Conservation (phyloP, 2,113 vertebrate species). For the Nesospiza acunhae region DNA sequence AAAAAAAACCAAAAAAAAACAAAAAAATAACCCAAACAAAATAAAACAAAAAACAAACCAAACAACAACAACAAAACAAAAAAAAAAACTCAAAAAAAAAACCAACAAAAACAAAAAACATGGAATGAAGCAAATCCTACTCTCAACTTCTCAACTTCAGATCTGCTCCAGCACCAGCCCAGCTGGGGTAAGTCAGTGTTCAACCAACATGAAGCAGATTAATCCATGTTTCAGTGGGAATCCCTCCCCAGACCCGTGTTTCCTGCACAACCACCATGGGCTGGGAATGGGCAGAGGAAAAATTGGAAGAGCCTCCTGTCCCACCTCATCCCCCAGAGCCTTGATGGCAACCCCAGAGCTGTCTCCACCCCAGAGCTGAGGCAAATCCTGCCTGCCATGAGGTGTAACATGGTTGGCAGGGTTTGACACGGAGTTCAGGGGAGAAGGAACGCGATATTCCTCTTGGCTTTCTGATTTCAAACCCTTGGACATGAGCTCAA, state of each 20-base stretch:
- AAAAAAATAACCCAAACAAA: too few relatives aligned
- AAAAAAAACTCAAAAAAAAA: too few relatives aligned
- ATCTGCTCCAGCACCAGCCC: neutral
- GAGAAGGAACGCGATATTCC: accelerated
- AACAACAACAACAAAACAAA: too few relatives aligned
- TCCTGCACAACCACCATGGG: neutral
- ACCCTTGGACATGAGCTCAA: neutral
- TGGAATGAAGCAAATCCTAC: neutral
- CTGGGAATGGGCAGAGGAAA: neutral
- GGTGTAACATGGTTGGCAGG: accelerated
- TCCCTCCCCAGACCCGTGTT: neutral
- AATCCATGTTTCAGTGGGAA: neutral
- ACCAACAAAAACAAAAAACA: neutral
- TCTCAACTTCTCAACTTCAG: too few relatives aligned
- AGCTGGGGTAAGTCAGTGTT: neutral
- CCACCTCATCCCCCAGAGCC: neutral
- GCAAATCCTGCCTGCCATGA: neutral
- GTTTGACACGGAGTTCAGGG: neutral
- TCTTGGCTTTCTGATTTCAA: neutral
- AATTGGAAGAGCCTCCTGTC: neutral
- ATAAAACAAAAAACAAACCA: too few relatives aligned
- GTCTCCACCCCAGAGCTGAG: accelerated
- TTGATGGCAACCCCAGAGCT: neutral
- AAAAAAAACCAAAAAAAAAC: too few relatives aligned
- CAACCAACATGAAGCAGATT: accelerated